These are phyloP conservation scores for Protomyctophum bolini DNA, from an alignment of 2,113 vertebrate species.

Conservation along the genomic window DNA sequence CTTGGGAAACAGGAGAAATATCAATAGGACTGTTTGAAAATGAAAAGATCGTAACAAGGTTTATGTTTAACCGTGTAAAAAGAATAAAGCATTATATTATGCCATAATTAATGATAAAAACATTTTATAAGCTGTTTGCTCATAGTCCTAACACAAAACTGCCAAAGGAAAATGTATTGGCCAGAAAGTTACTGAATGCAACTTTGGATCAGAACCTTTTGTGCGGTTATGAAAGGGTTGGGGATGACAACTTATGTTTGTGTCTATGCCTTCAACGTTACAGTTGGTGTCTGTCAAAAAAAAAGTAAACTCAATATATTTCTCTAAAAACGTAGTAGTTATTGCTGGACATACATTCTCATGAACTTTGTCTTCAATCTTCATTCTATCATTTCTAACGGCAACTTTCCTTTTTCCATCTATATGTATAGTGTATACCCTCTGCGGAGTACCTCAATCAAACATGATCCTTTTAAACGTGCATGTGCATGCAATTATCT, in stretches of 20 bases:
- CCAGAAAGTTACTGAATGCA: too few relatives aligned
- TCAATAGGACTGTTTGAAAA: neutral
- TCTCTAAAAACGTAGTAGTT: neutral
- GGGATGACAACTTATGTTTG: neutral
- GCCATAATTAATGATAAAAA: too few relatives aligned
- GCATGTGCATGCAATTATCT: neutral
- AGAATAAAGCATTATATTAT: too few relatives aligned
- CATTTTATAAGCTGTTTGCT: too few relatives aligned
- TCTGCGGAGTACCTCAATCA: neutral
- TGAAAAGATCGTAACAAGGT: too few relatives aligned
- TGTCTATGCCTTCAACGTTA: neutral
- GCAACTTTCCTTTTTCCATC: slow-evolving; percentile 34
- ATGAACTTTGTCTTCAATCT: neutral
- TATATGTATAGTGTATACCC: slow-evolving; percentile 3
- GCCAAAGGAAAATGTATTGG: too few relatives aligned
- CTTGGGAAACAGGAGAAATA: neutral
- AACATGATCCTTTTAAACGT: slow-evolving; percentile 3
- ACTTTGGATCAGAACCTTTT: too few relatives aligned
- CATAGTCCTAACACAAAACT: too few relatives aligned
- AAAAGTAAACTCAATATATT: neutral
- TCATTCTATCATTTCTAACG: neutral
- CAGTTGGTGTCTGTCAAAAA: neutral
- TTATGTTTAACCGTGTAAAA: too few relatives aligned
- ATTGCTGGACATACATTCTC: neutral
- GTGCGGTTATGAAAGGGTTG: too few relatives aligned